These are phyloP conservation scores for Tinamus guttatus DNA, from an alignment of 2,113 vertebrate species.

Conservation along the genomic window DNA sequence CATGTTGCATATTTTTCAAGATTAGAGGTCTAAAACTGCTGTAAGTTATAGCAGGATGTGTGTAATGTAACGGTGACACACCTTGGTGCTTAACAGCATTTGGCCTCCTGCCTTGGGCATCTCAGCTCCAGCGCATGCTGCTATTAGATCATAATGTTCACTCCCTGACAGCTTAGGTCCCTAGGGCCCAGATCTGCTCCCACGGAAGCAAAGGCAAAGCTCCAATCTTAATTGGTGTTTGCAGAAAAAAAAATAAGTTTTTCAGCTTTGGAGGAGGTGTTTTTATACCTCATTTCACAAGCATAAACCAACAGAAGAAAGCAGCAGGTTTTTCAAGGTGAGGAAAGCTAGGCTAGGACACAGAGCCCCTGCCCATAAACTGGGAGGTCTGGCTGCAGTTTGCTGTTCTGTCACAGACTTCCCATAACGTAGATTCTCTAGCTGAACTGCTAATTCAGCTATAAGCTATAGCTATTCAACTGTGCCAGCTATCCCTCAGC, in stretches of 20 bases:
- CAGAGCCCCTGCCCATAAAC: background rate
- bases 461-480: background rate
- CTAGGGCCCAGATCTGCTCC: fast-evolving
- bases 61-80: background rate
- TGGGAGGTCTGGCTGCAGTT: background rate
- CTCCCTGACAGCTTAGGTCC: background rate
- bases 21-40: background rate
- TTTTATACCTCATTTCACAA: background rate
- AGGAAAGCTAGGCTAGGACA: background rate
- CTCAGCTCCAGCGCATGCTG: fast-evolving
- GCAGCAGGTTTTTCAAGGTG: background rate
- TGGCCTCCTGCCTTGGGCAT: background rate
- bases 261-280: background rate
- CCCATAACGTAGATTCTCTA: background rate
- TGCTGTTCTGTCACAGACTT: background rate
- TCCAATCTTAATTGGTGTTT: background rate
- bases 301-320: background rate
- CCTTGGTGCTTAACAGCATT: background rate
- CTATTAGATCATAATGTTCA: background rate
- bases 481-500: background rate
- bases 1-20: background rate
- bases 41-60: background rate
- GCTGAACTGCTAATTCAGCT: background rate
- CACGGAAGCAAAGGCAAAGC: background rate
- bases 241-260: background rate